Percentiles rank a stretch among this genome's conserved stretches.
Conservation (phyloP, 2,888 invertebrate species). For the Clitarchus hookeri region DNA sequence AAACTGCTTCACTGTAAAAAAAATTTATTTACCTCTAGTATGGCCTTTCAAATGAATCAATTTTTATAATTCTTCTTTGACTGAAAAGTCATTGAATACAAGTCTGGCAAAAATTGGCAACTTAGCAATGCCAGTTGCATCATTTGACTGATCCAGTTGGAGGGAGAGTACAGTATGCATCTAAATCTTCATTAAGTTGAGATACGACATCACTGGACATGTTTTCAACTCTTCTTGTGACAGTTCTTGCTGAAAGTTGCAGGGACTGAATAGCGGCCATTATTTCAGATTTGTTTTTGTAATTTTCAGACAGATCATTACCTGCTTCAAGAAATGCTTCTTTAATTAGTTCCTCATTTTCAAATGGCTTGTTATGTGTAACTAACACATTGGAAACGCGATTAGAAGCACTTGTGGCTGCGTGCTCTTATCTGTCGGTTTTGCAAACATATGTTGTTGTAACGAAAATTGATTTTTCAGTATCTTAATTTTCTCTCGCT, state of each 20-base stretch:
- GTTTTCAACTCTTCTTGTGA: too few species aligned
- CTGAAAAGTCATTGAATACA: slow-evolving; percentile 1
- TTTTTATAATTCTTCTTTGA: background rate
- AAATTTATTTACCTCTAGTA: background rate
- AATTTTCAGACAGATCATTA: background rate
- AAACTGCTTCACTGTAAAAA: background rate
- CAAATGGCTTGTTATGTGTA: background rate
- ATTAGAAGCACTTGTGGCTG: background rate
- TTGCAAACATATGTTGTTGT: background rate
- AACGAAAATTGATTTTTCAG: background rate
- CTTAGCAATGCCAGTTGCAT: too few species aligned
- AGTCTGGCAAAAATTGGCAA: background rate
- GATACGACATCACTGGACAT: too few species aligned
- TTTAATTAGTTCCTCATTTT: background rate
- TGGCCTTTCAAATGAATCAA: background rate
- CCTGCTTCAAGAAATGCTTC: background rate
- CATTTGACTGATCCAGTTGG: too few species aligned
- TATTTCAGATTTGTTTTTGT: too few species aligned
- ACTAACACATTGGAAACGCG: background rate
- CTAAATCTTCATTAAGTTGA: too few species aligned
- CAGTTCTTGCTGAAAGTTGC: background rate
- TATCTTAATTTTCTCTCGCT: background rate
- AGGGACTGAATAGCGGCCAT: background rate
- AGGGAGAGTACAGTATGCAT: too few species aligned
- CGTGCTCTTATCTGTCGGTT: background rate